phyloP scores from a whole-genome alignment of 2,888 invertebrate genomes.

The Agrotis exclamationis region DNA sequence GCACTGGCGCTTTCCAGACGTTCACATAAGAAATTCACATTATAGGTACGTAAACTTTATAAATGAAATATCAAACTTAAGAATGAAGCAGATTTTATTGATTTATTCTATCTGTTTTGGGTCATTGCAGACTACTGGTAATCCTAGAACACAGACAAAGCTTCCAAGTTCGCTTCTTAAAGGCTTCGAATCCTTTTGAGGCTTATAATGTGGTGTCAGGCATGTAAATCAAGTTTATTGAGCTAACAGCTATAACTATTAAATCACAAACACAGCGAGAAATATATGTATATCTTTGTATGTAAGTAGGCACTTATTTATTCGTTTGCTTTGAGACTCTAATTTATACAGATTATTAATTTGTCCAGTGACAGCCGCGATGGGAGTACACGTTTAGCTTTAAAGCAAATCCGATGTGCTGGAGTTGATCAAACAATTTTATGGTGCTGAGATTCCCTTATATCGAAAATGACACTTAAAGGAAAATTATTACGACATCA shows the following conservation, averaged over 20 bases:
- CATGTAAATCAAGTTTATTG: conserved; percentile 56
- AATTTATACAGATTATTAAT: conserved; percentile 56
- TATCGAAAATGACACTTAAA: conserved; percentile 29
- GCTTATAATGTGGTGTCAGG: conserved; percentile 19
- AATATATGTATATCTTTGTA: conserved; percentile 32
- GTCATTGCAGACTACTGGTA: conserved; percentile 33
- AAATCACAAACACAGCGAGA: conserved; percentile 39
- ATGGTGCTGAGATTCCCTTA: conserved; percentile 26
- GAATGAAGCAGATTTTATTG: conserved; percentile 19
- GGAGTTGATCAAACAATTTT: conserved; percentile 25
- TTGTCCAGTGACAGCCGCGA: conserved; percentile 39
- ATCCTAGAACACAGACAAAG: conserved; percentile 40
- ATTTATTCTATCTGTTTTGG: conserved; percentile 21
- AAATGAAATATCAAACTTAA: conserved; percentile 9
- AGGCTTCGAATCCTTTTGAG: conserved; percentile 37
- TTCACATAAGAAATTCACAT: conserved; percentile 20
- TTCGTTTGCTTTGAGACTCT: conserved; percentile 40
- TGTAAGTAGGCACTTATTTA: conserved; percentile 46
- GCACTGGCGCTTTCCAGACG: conserved; percentile 1
- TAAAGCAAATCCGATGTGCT: conserved; percentile 39
- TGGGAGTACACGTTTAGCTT: conserved; percentile 21
- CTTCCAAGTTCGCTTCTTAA: conserved; percentile 23
- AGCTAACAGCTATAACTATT: conserved; percentile 51
- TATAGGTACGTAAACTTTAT: not conserved
- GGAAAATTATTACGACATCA: conserved; percentile 26